Evolutionary conservation across 2,113 vertebrate species (phyloP), one percentile per base, ranked within the genome.

Genomic region (Proteles cristata): DNA sequence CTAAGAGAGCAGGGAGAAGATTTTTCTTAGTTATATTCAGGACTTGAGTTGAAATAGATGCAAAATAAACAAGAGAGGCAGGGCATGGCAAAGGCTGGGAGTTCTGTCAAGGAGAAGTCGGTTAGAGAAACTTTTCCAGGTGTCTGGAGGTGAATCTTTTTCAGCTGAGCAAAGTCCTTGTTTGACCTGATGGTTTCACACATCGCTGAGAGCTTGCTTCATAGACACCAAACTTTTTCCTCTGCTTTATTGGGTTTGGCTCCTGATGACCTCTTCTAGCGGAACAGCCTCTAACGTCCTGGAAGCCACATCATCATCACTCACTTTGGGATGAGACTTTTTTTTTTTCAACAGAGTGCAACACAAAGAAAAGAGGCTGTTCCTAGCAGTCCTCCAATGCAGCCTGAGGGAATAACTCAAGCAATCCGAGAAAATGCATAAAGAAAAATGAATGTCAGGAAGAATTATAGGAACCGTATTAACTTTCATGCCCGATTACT

Each of bases 201-300:
- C 98, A 90, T 97, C 98, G 98, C 97, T 93, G 97, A 98, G 97
- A 97, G 96, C 96, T 98, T 98, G 98, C 97, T 98, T 97, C 86
- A 3, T 91, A 95, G 65, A 53, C 85, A 98, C 98, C 98, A 87
- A 90, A 97, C 97, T 97, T 98, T 94, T 94, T 98, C 91, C 92
- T 93, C 90, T 82, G 91, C 96, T 98, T 99, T 99, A 98, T 99
- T 99, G 97, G 97, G 95, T 98, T 98, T 98, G 98, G 98, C 98
- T 98, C 91, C 65, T 61, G 48, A 85, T 98, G 98, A 99, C 98
- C 98, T 98, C 98, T 98, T 98, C 97, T 93, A 98, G 97, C 94
- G 97, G 97, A 98, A 98, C 90, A 98, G 97, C 97, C 98, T 98
- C 97, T 77, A 98, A 98, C 61, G 91, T 97, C 97, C 97, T 98